phyloP scores from a whole-genome alignment of 2,888 invertebrate species.

The Rhingia campestris region DNA sequence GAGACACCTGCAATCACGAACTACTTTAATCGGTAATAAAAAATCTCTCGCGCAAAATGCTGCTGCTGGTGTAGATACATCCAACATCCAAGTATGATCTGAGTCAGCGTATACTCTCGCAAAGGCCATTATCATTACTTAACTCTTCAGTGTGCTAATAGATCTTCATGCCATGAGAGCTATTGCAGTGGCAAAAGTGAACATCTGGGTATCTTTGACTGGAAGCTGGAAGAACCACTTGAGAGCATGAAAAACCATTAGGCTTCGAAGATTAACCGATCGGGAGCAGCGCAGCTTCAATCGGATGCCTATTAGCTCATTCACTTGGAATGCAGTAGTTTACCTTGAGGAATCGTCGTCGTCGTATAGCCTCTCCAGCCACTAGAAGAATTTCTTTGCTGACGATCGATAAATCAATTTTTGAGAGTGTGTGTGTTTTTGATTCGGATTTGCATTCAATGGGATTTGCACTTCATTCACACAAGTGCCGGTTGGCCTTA shows the following conservation, averaged over 20 bases:
- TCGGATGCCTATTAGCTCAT: slow-evolving; percentile 56
- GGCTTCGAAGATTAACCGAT: slow-evolving; percentile 48
- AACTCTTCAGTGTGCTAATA: slow-evolving; percentile 65
- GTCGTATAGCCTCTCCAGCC: slow-evolving; percentile 23
- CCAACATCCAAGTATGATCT: background rate
- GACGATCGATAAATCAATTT: slow-evolving; percentile 27
- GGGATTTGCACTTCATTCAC: background rate
- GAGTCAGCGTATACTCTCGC: slow-evolving; percentile 15
- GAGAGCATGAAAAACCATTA: slow-evolving; percentile 30
- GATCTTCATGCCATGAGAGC: slow-evolving; percentile 60
- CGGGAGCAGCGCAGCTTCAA: slow-evolving; percentile 41
- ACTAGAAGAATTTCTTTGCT: slow-evolving; percentile 12
- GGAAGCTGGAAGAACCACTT: slow-evolving; percentile 12
- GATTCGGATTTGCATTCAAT: slow-evolving; percentile 24
- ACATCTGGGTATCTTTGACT: slow-evolving; percentile 38
- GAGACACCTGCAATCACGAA: slow-evolving; percentile 38
- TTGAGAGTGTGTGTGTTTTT: background rate
- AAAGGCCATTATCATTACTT: slow-evolving; percentile 67
- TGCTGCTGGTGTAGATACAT: slow-evolving; percentile 3
- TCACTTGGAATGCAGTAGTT: slow-evolving; percentile 51
- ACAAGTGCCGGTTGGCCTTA: background rate
- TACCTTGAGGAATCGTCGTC: slow-evolving; percentile 36
- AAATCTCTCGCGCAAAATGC: slow-evolving; percentile 16
- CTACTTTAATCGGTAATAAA: slow-evolving; percentile 23
- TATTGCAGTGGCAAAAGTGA: slow-evolving; percentile 28